Base-by-base conservation (phyloP, 2,113 vertebrate genomes). In the Pycnonotus jocosus region DNA sequence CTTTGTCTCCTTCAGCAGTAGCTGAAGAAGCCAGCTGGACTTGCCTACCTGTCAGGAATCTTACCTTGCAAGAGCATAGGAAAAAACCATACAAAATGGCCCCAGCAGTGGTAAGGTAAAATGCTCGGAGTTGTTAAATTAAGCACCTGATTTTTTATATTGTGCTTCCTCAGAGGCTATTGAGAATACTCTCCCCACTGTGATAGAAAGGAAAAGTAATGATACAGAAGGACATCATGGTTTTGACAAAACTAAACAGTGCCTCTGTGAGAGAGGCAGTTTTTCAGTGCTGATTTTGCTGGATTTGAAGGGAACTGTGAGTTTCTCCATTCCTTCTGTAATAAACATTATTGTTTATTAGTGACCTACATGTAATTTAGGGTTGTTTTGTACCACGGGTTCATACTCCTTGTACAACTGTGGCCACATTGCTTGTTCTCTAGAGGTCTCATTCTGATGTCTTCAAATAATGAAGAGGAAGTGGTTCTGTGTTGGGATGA, bases 101-200 rank as follows among this genome's bases (percentile, higher is more conserved):
- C 15, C 65, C 33, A 18, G 22, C 54, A 76, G 22, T 17, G 11
- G 24, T 33, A 21, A 82, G 47, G 50, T 73, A 30, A 35, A 37
- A 9, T 24, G 47, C 51, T 91, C 0, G 3, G 70, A 42, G 50
- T 4, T 82, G 53, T 72, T 70, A 61, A 91, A 61, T 77, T 4
- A 15, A 27, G 12, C 18, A 2, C 16, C 74, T 57, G 23, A 28
- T 50, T 54, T 53, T 72, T 57, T 68, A 7, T 53, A 25, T 25
- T 0, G 0, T 81, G 12, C 45, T 16, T 56, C 6, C 33, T 79
- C 35, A 37, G 53, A 31, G 57, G 11, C 17, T 72, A 0, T 62
- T 79, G 65, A 73, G 47, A 61, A 28, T 45, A 12, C 25, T 53
- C 3, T 0, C n/a, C 17, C 44, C 24, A 3, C 8, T 82, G 3